These are phyloP conservation scores for Bombylius major DNA, from an alignment of 2,888 invertebrate genomes.

Conservation along the genomic window DNA sequence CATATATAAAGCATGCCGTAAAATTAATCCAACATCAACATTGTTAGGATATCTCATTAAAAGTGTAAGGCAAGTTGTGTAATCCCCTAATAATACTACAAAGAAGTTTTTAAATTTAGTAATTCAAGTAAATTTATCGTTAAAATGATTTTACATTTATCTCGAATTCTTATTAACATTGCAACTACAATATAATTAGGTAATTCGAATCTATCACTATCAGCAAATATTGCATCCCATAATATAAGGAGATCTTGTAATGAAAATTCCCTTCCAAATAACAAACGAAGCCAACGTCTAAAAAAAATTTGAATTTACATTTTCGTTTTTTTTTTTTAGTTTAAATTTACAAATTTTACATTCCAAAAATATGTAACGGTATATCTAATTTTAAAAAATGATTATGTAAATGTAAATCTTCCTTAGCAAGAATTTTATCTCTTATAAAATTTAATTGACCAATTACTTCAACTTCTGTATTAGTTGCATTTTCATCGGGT, in stretches of 20 bases:
- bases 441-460: conserved; percentile 45
- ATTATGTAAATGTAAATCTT: conserved; percentile 47
- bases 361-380: conserved; percentile 74
- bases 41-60: conserved; percentile 56
- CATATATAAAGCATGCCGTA: conserved; percentile 46
- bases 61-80: conserved; percentile 48
- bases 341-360: conserved; percentile 42
- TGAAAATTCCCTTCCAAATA: conserved; percentile 75
- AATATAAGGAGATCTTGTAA: conserved; percentile 60
- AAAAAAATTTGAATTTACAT: conserved; percentile 11
- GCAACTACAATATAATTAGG: conserved; percentile 62
- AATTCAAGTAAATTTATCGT: neutral
- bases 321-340: too few relatives aligned
- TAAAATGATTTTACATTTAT: conserved; percentile 43
- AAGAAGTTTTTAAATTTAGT: conserved; percentile 1
- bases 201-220: conserved; percentile 42
- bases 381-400: conserved; percentile 61
- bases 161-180: conserved; percentile 60
- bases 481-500: conserved; percentile 11
- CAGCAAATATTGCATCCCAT: conserved; percentile 76
- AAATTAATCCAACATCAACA: conserved; percentile 47
- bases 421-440: conserved; percentile 51
- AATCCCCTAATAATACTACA: conserved; percentile 49
- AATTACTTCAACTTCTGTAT: conserved; percentile 44
- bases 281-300: conserved; percentile 70